These are phyloP conservation scores for Prionailurus bengalensis DNA, from an alignment of 2,113 vertebrate genomes.

Conservation along the genomic window DNA sequence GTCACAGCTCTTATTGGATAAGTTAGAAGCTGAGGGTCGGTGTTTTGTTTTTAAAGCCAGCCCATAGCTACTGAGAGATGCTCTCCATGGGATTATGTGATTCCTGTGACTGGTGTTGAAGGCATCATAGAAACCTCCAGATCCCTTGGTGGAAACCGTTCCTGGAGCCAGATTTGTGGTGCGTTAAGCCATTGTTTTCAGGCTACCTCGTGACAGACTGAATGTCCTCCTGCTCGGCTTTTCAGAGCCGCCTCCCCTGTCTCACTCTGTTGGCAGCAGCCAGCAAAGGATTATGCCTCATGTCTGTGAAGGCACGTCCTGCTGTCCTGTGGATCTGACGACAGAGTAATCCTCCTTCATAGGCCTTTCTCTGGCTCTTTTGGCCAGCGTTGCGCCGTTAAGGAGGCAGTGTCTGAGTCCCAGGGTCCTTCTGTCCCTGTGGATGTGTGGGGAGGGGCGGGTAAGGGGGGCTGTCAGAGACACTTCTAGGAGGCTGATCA, in stretches of 20 bases:
- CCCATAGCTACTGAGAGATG: neutral
- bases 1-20: neutral
- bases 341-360: fast-evolving
- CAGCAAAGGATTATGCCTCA: neutral
- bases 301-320: neutral
- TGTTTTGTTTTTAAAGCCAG: constrained; percentile 14
- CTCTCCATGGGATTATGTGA: neutral
- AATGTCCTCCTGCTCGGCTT: neutral
- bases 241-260: neutral
- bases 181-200: neutral
- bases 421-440: neutral
- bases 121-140: neutral
- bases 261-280: neutral
- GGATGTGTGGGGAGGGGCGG: neutral
- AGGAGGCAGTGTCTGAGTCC: neutral
- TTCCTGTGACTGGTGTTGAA: neutral
- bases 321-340: neutral
- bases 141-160: neutral
- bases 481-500: neutral
- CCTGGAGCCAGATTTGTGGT: neutral
- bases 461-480: neutral
- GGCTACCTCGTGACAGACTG: neutral
- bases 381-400: neutral
- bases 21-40: neutral
- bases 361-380: neutral